Evolutionary conservation across 2,113 vertebrate genomes (phyloP).

Genomic region (Cheilinus undulatus): DNA sequence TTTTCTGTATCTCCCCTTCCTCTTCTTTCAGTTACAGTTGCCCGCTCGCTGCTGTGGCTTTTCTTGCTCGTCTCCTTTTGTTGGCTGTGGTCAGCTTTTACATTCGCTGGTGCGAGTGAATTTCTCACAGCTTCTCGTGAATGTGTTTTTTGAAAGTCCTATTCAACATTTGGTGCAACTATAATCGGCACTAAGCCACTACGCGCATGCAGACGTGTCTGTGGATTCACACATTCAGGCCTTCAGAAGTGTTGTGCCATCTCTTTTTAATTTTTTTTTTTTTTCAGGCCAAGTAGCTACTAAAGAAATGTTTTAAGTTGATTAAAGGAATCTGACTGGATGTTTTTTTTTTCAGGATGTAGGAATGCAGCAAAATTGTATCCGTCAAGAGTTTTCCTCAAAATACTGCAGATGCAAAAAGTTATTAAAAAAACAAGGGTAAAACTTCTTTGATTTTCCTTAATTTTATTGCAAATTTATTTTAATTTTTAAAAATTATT

Average conservation of each 20-base stretch:
- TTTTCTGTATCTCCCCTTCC: constrained; percentile 52
- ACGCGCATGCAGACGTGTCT: constrained; percentile 77
- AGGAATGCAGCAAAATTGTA: background rate
- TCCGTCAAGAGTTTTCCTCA: background rate
- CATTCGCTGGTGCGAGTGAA: constrained; percentile 78
- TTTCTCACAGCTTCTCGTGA: constrained; percentile 80
- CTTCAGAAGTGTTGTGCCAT: constrained; percentile 75
- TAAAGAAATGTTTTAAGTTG: constrained; percentile 51
- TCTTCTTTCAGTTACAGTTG: constrained; percentile 59
- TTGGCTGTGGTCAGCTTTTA: constrained; percentile 79
- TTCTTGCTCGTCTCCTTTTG: constrained; percentile 65
- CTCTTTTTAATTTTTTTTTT: constrained; percentile 46
- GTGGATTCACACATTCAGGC: constrained; percentile 77
- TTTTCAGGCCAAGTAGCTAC: constrained; percentile 39
- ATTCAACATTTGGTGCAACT: constrained; percentile 83
- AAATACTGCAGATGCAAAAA: background rate
- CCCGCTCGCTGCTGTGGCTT: constrained; percentile 53
- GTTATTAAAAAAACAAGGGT: background rate
- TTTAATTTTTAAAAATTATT: no score
- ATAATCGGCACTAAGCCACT: constrained; percentile 79
- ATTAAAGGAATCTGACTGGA: constrained; percentile 23
- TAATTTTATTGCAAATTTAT: no score
- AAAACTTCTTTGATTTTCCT: background rate
- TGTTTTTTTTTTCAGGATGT: background rate
- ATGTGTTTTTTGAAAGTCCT: constrained; percentile 82